Base-by-base conservation (phyloP, 1,140 invertebrate species). In the Drosophila trapezifrons region DNA sequence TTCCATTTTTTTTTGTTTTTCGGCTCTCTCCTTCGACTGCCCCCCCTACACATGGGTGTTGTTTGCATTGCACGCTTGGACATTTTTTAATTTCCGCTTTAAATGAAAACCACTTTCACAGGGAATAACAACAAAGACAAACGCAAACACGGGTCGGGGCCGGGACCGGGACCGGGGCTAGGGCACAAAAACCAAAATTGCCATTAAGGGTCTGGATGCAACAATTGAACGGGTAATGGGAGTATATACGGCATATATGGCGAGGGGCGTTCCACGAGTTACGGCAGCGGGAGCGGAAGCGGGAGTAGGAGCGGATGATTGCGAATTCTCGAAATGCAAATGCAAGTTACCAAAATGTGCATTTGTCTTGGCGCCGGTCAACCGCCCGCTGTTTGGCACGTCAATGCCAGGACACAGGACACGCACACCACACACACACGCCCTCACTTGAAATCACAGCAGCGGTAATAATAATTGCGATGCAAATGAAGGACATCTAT, bases 1-100 rank as follows among this genome's bases (percentile, higher is more conserved):
- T 29, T 56, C 18, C 32, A 22, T 37, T 55, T 52, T 62, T 18
- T 59, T 12, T 40, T 18, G 25, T 40, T 37, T 55, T 52, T 63
- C n/a, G 45, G 9, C 35, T 32, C 10, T 13, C 17, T 67, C 42
- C 27, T 65, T 67, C 18, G 56, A 25, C 32, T 42, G 22, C 29
- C 37, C 27, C 46, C 58, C 17, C 49, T 45, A 54, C 51, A 54
- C 51, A 54, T 54, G 51, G 51, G 51, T 54, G 47, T 57, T 83
- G 78, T 63, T 74, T 62, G 59, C 54, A 58, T 66, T 62, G 78
- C 35, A 71, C 66, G 69, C 66, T 45, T 72, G 77, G 79, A 76
- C 78, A 86, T 82, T 83, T 87, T 87, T 87, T 87, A 87, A 87
- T 87, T 87, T 87, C 83, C 84, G 84, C 75, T 87, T 75, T 89